A percentile compares a stretch with the other conserved stretches of the same genome.
phyloP scores from a whole-genome alignment of 2,113 vertebrate genomes.

The Anarhynchus alexandrinus region DNA sequence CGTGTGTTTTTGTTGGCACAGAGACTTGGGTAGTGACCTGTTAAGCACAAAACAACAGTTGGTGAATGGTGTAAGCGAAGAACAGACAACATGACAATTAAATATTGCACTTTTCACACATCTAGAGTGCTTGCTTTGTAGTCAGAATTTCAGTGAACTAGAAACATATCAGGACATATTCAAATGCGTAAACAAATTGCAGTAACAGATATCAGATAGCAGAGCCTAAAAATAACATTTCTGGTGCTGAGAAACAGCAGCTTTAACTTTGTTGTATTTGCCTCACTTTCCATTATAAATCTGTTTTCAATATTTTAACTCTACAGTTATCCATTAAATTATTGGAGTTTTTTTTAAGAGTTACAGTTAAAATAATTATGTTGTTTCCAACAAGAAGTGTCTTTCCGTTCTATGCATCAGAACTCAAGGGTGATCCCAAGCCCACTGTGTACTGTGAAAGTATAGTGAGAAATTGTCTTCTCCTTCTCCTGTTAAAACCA shows the following conservation, averaged over 20 bases:
- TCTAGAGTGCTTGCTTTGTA: not conserved
- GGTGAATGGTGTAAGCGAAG: not conserved
- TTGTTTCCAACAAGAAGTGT: not conserved
- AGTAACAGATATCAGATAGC: not conserved
- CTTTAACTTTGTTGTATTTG: not conserved
- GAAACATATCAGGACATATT: not conserved
- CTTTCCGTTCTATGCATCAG: not conserved
- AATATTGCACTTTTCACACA: not conserved
- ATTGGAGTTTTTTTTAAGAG: fast-evolving
- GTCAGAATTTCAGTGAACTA: not conserved
- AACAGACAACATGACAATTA: not conserved
- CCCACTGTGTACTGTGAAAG: fast-evolving
- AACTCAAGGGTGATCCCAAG: not conserved
- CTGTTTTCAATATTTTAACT: not conserved
- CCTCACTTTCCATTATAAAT: not conserved
- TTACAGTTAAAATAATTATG: not conserved
- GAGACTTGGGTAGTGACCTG: conserved; percentile 84
- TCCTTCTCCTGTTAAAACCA: not conserved
- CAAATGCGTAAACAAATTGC: not conserved
- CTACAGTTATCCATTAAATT: not conserved
- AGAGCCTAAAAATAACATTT: not conserved
- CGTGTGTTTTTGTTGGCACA: conserved; percentile 80
- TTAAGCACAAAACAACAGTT: not conserved
- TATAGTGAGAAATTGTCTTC: not conserved
- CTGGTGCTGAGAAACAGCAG: not conserved